Evolutionary conservation across 2,888 invertebrate species (phyloP).

Genomic region (Myopa tessellatipennis): DNA sequence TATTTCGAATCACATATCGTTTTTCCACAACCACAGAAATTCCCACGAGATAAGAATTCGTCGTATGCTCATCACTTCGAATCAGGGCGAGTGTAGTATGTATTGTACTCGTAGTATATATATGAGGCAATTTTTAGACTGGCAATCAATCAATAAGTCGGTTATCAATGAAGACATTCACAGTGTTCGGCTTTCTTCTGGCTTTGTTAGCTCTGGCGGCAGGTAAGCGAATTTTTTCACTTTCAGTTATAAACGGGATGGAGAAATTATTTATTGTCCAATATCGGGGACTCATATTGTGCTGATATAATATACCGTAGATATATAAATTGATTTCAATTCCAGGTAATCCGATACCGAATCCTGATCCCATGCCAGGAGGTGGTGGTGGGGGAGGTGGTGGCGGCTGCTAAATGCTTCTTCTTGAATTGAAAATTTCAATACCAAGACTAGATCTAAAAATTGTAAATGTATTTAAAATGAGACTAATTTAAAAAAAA

Average conservation of each 20-base stretch:
- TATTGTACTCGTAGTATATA: neutral
- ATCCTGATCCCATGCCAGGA: slow-evolving; percentile 41
- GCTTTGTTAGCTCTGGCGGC: slow-evolving; percentile 38
- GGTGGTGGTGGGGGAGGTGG: slow-evolving; percentile 35
- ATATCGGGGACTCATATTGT: too few species aligned
- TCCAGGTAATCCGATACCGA: slow-evolving; percentile 34
- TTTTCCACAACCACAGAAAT: neutral
- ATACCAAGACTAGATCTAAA: too few species aligned
- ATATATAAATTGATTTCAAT: neutral
- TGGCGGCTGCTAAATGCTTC: slow-evolving; percentile 37
- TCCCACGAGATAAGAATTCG: slow-evolving; percentile 3
- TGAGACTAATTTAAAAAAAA: too few species aligned
- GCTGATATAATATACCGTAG: too few species aligned
- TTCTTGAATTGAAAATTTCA: neutral
- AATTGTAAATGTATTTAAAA: too few species aligned
- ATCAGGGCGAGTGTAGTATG: neutral
- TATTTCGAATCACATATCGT: neutral
- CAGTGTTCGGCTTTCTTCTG: slow-evolving; percentile 37
- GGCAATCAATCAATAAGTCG: neutral
- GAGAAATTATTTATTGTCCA: neutral
- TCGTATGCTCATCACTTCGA: neutral
- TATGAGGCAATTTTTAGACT: neutral
- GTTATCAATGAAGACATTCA: slow-evolving; percentile 42
- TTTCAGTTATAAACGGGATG: neutral
- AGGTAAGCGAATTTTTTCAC: slow-evolving; percentile 27